These are phyloP conservation scores for Kuschelorhynchus macadamiae DNA, from an alignment of 2,888 invertebrate species.

Conservation along the genomic window DNA sequence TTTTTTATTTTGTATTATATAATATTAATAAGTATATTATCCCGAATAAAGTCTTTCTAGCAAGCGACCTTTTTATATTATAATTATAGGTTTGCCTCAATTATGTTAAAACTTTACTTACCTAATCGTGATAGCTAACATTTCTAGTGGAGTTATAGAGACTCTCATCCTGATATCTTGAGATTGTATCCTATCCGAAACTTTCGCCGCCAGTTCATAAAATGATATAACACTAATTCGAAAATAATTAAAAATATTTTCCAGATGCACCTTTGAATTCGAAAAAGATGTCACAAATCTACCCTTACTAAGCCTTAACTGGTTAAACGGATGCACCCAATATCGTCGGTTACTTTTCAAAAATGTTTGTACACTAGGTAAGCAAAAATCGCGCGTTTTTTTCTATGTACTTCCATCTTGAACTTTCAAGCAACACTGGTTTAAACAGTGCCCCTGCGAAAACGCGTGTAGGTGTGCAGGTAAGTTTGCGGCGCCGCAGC, in stretches of 20 bases:
- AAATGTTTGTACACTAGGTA: constrained; percentile 37
- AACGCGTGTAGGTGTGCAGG: no score
- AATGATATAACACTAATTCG: constrained; percentile 31
- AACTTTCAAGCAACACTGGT: neutral
- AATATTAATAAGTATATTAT: no score
- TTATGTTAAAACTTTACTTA: no score
- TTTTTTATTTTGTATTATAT: no score
- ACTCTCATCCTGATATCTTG: constrained; percentile 29
- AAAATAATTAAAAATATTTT: constrained; percentile 33
- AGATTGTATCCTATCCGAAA: constrained; percentile 19
- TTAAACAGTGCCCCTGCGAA: constrained; percentile 10
- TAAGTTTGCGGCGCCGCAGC: constrained; percentile 7
- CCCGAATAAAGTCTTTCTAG: no score
- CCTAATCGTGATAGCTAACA: no score
- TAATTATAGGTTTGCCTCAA: no score
- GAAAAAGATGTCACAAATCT: constrained; percentile 24
- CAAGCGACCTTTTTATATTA: no score
- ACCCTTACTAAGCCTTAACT: neutral
- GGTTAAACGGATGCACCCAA: constrained; percentile 11
- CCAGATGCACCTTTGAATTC: constrained; percentile 23
- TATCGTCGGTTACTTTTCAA: constrained; percentile 23
- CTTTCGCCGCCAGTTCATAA: constrained; percentile 21
- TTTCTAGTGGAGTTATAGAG: no score
- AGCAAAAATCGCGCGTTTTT: constrained; percentile 32
- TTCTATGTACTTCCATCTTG: constrained; percentile 11